Evolutionary conservation across 2,113 vertebrate species (phyloP).

Genomic region (Podiceps cristatus): DNA sequence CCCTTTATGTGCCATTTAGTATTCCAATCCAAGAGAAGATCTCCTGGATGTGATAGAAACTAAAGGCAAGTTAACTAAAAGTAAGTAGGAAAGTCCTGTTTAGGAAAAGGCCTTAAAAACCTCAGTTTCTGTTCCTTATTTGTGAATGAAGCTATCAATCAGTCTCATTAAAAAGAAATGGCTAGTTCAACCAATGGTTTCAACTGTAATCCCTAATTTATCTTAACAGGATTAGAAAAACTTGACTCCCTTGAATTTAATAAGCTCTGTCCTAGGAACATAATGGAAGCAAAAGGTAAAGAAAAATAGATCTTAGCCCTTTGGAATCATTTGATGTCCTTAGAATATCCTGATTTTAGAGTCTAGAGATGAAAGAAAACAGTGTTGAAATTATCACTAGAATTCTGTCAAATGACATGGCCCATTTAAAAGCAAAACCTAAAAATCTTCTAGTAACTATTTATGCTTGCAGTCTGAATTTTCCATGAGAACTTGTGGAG

Average conservation of each 20-base stretch:
- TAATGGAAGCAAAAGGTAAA: not conserved
- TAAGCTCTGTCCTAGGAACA: not conserved
- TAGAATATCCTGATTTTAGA: not conserved
- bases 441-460: not conserved
- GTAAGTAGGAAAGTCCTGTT: not conserved
- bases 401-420: not conserved
- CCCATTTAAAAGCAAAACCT: not conserved
- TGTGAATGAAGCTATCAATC: not conserved
- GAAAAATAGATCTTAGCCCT: not conserved
- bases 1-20: not conserved
- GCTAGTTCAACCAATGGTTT: not conserved
- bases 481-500: not conserved
- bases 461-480: not conserved
- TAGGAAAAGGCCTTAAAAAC: not conserved
- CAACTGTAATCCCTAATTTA: not conserved
- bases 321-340: not conserved
- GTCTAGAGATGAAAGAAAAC: not conserved
- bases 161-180: not conserved
- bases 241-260: not conserved
- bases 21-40: not conserved
- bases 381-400: not conserved
- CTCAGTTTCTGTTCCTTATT: not conserved
- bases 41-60: not conserved
- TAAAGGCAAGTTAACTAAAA: not conserved
- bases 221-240: not conserved